These are phyloP conservation scores for Patella depressa DNA, from an alignment of 2,888 invertebrate species.

Conservation along the genomic window DNA sequence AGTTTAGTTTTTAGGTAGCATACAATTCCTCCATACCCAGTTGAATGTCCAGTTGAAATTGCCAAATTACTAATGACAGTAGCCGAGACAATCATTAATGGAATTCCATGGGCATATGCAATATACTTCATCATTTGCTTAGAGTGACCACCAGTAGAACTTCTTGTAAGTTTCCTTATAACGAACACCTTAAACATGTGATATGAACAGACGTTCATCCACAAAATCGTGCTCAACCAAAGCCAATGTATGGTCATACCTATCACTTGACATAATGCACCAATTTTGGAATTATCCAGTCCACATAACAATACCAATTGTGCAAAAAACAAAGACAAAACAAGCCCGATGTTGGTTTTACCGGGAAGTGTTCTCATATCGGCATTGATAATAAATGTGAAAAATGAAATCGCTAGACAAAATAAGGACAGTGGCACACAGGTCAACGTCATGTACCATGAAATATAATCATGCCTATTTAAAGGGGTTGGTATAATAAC, in stretches of 20 bases:
- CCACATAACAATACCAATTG: slow-evolving; percentile 37
- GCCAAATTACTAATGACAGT: slow-evolving; percentile 12
- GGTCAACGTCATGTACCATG: slow-evolving; percentile 25
- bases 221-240: slow-evolving; percentile 40
- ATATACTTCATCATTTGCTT: slow-evolving; percentile 16
- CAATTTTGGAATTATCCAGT: slow-evolving; percentile 16
- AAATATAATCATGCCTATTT: neutral
- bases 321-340: slow-evolving; percentile 35
- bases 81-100: slow-evolving; percentile 1
- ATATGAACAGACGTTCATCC: slow-evolving; percentile 44
- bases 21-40: slow-evolving; percentile 37
- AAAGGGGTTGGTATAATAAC: slow-evolving; percentile 1
- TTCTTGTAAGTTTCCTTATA: slow-evolving; percentile 13
- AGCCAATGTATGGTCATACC: slow-evolving; percentile 42
- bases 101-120: slow-evolving; percentile 15
- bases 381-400: slow-evolving; percentile 37
- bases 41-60: slow-evolving; percentile 15
- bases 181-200: slow-evolving; percentile 46
- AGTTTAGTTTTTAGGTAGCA: slow-evolving; percentile 35
- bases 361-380: slow-evolving; percentile 43
- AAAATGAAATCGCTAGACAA: slow-evolving; percentile 35
- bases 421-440: slow-evolving; percentile 29
- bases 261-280: slow-evolving; percentile 30
- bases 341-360: slow-evolving; percentile 43
- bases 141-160: neutral